Evolutionary conservation across 2,888 invertebrate species (phyloP), one percentile per base, ranked within the genome.

Genomic region (Scaptomyza reducta): DNA sequence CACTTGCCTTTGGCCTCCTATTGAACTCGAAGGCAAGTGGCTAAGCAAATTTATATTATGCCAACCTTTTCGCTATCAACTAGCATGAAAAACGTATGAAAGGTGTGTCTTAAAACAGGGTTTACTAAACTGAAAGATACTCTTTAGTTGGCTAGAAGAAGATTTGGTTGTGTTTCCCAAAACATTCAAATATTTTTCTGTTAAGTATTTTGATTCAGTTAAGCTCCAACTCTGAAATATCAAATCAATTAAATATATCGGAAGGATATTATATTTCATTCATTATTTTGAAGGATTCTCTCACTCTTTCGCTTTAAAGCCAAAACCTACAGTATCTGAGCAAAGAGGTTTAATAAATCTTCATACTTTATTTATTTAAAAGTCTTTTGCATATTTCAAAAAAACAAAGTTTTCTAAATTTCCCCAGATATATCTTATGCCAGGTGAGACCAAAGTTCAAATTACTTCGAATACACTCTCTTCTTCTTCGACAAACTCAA

Each of bases 41-140:
- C 81, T 84, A 68, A 70, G 66, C 69, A 56, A 72, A 80, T 77
- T 72, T 80, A 74, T 84, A 72, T 77, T 77, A 64, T 69, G 62
- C 73, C 70, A 68, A 73, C 74, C 70, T 56, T 69, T 62, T 60
- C 44, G 60, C 55, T 47, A 63, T 53, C 66, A 69, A 70, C 75
- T 45, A 55, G 51, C 65, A 50, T 41, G 18, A 13, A 57, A 51
- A 57, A 29, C 44, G 55, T 42, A 49, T 46, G 29, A 42, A 41
- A 31, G 2, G 6, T 10, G 0, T 13, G 3, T 3, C n/a, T n/a
- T 3, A 4, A 0, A 1, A 10, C n/a, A 10, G 31, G 16, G 9
- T 14, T n/a, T n/a, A 31, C 10, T 2, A 3, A 44, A 40, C 47
- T 22, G 1, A 1, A 2, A 44, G 29, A 71, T 71, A 65, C 65